A percentile compares a stretch with the other conserved stretches of the same genome.
Evolutionary conservation across 2,113 vertebrate genomes (phyloP).

Genomic region (Salvelinus sp.): DNA sequence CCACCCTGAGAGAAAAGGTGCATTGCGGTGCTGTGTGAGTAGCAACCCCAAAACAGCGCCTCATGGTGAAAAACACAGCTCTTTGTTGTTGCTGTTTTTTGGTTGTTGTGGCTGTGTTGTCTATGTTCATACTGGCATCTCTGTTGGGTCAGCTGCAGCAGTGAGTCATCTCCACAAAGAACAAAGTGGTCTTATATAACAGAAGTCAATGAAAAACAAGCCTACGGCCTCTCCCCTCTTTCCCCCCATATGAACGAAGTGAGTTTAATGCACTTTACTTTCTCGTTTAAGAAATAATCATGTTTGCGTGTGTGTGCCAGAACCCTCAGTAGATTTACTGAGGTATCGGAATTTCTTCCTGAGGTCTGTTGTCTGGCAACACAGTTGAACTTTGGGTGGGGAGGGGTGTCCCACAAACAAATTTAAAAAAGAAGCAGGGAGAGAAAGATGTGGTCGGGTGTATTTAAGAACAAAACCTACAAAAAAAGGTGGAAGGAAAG

Average conservation of each 20-base stretch:
- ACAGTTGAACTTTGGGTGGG: slow-evolving; percentile 26
- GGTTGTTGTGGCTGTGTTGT: neutral
- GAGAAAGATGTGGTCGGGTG: slow-evolving; percentile 43
- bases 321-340: slow-evolving; percentile 57
- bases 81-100: neutral
- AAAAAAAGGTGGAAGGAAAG: slow-evolving; percentile 46
- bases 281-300: slow-evolving; percentile 47
- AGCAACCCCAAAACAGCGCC: slow-evolving; percentile 29
- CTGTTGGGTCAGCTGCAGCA: too few species aligned
- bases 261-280: slow-evolving; percentile 60
- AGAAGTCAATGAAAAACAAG: slow-evolving; percentile 4
- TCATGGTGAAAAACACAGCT: slow-evolving; percentile 38
- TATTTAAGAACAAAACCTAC: slow-evolving; percentile 58
- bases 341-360: slow-evolving; percentile 65
- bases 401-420: slow-evolving; percentile 52
- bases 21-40: neutral
- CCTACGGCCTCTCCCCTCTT: slow-evolving; percentile 9
- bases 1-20: slow-evolving; percentile 13
- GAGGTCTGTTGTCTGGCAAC: slow-evolving; percentile 67
- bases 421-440: slow-evolving; percentile 53
- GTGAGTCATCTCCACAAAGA: slow-evolving; percentile 6
- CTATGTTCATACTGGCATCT: too few species aligned
- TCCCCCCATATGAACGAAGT: slow-evolving; percentile 40
- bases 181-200: slow-evolving; percentile 5
- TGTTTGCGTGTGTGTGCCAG: slow-evolving; percentile 53